Evolutionary conservation across 1,140 invertebrate genomes (phyloP).

Genomic region (Coptotermes formosanus): DNA sequence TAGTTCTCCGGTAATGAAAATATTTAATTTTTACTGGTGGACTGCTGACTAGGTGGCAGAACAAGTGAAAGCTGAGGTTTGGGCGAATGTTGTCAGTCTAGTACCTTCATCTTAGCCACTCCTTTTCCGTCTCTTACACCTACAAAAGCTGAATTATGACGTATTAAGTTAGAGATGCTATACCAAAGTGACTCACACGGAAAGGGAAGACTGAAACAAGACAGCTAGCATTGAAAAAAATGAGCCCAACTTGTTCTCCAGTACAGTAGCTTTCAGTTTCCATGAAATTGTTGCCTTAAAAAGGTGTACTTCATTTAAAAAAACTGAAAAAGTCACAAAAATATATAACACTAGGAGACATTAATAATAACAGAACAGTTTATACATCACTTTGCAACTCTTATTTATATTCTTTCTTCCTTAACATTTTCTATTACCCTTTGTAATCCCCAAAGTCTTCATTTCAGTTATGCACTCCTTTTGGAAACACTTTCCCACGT

Average conservation of each 20-base stretch:
- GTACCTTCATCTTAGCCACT: neutral
- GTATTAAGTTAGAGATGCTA: neutral
- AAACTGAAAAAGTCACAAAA: neutral
- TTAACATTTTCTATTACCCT: neutral
- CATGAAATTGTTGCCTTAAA: neutral
- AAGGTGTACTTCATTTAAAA: neutral
- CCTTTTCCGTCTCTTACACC: neutral
- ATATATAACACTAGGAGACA: conserved; percentile 19
- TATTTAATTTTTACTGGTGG: neutral
- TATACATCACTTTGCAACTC: conserved; percentile 26
- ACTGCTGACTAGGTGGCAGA: conserved; percentile 26
- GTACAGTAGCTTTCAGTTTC: neutral
- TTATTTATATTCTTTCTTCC: conserved; percentile 21
- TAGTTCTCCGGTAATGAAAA: neutral
- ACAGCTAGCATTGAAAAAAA: conserved; percentile 4
- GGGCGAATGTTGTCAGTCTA: neutral
- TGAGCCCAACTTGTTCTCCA: neutral
- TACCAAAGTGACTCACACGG: neutral
- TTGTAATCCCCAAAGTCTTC: neutral
- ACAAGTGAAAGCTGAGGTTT: neutral
- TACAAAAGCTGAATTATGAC: too few species aligned
- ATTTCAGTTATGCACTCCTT: neutral
- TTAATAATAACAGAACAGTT: conserved; percentile 26
- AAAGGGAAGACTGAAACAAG: conserved; percentile 4
- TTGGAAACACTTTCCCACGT: neutral